Percentiles rank a stretch among this genome's conserved stretches.
Evolutionary conservation across 2,797 vertebrate species (phyloP).

Genomic region (Protosalanx chinensis): DNA sequence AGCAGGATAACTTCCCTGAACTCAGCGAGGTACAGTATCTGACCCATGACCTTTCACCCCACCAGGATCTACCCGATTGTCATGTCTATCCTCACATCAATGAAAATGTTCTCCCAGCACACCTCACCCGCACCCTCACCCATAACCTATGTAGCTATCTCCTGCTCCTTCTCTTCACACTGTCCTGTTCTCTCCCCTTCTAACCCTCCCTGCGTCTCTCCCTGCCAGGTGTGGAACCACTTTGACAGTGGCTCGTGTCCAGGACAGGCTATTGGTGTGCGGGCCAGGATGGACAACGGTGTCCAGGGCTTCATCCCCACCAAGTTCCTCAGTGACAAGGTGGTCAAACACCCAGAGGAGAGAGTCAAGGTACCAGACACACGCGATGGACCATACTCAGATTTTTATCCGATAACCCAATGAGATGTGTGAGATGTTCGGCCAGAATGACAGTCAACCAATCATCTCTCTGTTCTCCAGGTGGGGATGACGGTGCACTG

Average conservation of each 20-base stretch:
- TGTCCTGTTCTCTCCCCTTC: neutral
- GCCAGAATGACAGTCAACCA: neutral
- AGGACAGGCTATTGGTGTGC: slow-evolving; percentile 96
- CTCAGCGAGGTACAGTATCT: slow-evolving; percentile 86
- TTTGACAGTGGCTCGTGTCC: slow-evolving; percentile 98
- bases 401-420: too few relatives aligned
- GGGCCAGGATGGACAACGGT: slow-evolving; percentile 91
- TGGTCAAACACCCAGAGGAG: slow-evolving; percentile 96
- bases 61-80: neutral
- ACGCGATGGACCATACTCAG: neutral
- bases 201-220: slow-evolving; percentile 7
- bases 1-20: slow-evolving; percentile 98
- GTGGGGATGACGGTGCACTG: slow-evolving; percentile 99
- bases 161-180: too few relatives aligned
- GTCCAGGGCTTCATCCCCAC: slow-evolving; percentile 98
- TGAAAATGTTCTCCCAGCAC: too few relatives aligned
- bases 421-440: neutral
- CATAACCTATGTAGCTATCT: neutral
- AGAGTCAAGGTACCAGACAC: slow-evolving; percentile 86
- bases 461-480: slow-evolving; percentile 60
- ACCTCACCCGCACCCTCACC: neutral
- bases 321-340: slow-evolving; percentile 97
- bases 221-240: slow-evolving; percentile 94
- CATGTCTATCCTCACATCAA: neutral
- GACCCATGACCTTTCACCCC: neutral